A percentile compares a stretch with the other conserved stretches of the same genome.
Evolutionary conservation across 2,888 invertebrate species (phyloP).

Genomic region (Latrodectus hesperus): DNA sequence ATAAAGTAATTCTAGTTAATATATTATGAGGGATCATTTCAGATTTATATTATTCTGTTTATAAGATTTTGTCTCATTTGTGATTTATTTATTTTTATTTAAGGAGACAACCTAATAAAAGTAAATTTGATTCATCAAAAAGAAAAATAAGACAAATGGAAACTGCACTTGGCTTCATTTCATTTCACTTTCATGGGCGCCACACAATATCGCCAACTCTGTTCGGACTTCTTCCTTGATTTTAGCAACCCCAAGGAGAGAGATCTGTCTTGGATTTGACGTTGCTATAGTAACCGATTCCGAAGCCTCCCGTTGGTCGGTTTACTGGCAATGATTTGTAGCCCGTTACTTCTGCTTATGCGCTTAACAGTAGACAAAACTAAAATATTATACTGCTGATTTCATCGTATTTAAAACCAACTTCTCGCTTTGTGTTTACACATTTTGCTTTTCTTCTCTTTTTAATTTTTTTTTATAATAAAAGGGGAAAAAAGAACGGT

Average conservation of each 20-base stretch:
- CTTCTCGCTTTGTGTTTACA: no score
- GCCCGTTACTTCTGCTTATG: slow-evolving; percentile 54
- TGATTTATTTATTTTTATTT: no score
- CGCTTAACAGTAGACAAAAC: slow-evolving; percentile 61
- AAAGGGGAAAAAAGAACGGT: background rate
- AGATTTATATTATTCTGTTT: no score
- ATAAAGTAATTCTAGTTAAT: no score
- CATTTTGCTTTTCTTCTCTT: background rate
- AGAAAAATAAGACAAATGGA: slow-evolving; percentile 21
- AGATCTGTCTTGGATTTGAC: slow-evolving; percentile 69
- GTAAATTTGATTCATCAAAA: no score
- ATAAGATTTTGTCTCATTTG: no score
- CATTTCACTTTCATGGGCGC: background rate
- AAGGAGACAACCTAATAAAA: no score
- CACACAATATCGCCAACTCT: slow-evolving; percentile 24
- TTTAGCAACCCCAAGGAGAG: slow-evolving; percentile 52
- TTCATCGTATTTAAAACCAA: slow-evolving; percentile 40
- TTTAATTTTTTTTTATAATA: slow-evolving; percentile 4
- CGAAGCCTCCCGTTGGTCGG: slow-evolving; percentile 61
- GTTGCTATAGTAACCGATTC: slow-evolving; percentile 64
- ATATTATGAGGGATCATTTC: no score
- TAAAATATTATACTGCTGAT: slow-evolving; percentile 42
- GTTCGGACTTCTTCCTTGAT: slow-evolving; percentile 4
- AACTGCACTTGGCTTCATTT: slow-evolving; percentile 13
- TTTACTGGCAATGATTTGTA: slow-evolving; percentile 64